Evolutionary conservation across 2,113 vertebrate genomes (phyloP).

Genomic region (Dermatemys mawii): DNA sequence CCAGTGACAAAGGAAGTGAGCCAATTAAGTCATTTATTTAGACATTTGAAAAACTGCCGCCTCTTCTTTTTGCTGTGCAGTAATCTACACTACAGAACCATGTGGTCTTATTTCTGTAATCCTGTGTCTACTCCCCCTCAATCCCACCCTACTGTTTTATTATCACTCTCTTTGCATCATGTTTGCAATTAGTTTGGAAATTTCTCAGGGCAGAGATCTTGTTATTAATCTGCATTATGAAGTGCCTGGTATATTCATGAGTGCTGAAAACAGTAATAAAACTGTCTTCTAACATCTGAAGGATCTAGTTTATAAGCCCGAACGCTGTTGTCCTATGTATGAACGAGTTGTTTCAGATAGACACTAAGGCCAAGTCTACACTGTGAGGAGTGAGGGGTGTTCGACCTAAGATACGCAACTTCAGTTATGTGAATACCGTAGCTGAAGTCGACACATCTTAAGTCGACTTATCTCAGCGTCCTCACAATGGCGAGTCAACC

Average conservation of each 20-base stretch:
- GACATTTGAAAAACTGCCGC: not conserved
- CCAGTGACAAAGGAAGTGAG: not conserved
- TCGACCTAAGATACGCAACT: no score
- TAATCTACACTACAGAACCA: not conserved
- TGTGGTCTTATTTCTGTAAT: not conserved
- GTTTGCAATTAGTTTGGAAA: not conserved
- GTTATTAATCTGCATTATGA: not conserved
- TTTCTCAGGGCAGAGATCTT: not conserved
- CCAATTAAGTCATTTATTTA: not conserved
- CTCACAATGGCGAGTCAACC: no score
- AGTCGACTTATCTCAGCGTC: no score
- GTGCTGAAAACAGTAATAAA: not conserved
- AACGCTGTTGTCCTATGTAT: not conserved
- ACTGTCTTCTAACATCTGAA: not conserved
- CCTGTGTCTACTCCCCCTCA: not conserved
- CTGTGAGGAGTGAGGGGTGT: no score
- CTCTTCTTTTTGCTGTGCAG: not conserved
- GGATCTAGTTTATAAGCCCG: fast-evolving
- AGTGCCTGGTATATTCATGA: not conserved
- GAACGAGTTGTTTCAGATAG: not conserved
- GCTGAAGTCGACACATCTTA: no score
- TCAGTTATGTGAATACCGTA: no score
- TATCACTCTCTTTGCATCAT: not conserved
- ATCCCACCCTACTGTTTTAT: not conserved
- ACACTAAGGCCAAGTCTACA: no score